Evolutionary conservation across 2,113 vertebrate species (phyloP), one percentile per base, ranked within the genome.

Genomic region (Sylvietta virens): DNA sequence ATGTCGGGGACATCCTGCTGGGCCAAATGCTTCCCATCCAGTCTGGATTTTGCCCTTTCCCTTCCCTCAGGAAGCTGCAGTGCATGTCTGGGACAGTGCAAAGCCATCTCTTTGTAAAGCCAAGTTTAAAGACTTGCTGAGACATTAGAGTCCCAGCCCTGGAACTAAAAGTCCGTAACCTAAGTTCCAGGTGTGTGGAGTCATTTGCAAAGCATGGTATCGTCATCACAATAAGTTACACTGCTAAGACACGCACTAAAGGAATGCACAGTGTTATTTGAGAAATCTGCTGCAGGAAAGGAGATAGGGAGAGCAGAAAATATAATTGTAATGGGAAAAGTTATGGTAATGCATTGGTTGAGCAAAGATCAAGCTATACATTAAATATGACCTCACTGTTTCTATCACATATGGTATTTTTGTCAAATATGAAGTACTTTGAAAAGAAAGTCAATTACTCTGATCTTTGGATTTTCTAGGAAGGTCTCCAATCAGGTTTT

Each of bases 21-120:
- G 64, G 97, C 48, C 91, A 90, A 97, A 88, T 14, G 31, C 91
- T 96, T 97, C 96, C 89, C 93, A 93, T 93, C 74, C 60, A 95
- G 86, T 88, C 92, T 96, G 97, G 65, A 95, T 97, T 95, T 96
- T 96, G 87, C 88, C 88, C 96, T 92, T 86, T 97, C 91, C 79
- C 81, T 97, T 96, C 95, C 92, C 81, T 97, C 92, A 95, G 97
- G 96, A 98, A 97, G 88, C 92, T 92, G 77, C 45, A 90, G 31
- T 93, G 69, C 35, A 39, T 95, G 71, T 89, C 86, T 47, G 33
- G 74, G 82, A 95, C 73, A 81, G 60, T 45, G 62, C 78, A 14
- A 72, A 94, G 72, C 44, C 83, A 57, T 74, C 67, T 79, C 71
- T 95, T 93, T 92, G 84, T 82, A 92, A 96, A 95, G 88, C 72